Conservation (phyloP, 1,140 invertebrate species). For the Microplitis demolitor region DNA sequence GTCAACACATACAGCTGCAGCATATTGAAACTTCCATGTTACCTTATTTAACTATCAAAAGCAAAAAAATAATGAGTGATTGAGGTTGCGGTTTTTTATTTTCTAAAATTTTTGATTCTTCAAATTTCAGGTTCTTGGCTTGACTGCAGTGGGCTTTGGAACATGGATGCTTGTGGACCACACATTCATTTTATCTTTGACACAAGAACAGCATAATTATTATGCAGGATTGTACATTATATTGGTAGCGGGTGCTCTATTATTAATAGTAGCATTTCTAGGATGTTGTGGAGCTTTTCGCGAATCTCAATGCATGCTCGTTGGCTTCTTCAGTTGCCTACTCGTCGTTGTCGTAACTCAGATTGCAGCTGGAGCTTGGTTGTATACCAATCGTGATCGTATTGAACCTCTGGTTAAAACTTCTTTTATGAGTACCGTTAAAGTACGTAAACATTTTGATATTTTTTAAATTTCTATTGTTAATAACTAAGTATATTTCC, state of each 20-base stretch:
- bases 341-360: constrained; percentile 80
- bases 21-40: no score
- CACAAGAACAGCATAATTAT: constrained; percentile 72
- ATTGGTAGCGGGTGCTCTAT: constrained; percentile 77
- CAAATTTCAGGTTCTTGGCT: constrained; percentile 72
- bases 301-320: constrained; percentile 86
- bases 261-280: constrained; percentile 85
- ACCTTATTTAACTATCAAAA: no score
- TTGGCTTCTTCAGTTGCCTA: constrained; percentile 76
- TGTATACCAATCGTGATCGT: constrained; percentile 70
- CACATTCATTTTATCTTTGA: constrained; percentile 72
- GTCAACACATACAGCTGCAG: no score
- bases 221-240: constrained; percentile 76
- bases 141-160: constrained; percentile 69
- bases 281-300: constrained; percentile 89
- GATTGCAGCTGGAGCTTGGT: constrained; percentile 76
- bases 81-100: not conserved
- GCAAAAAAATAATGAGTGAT: no score
- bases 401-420: constrained; percentile 68
- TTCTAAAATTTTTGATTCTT: constrained; percentile 29
- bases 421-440: constrained; percentile 69
- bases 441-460: constrained; percentile 40
- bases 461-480: not conserved
- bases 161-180: constrained; percentile 81
- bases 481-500: not conserved